Conservation (phyloP, 2,888 invertebrate species). For the Arge pagana region DNA sequence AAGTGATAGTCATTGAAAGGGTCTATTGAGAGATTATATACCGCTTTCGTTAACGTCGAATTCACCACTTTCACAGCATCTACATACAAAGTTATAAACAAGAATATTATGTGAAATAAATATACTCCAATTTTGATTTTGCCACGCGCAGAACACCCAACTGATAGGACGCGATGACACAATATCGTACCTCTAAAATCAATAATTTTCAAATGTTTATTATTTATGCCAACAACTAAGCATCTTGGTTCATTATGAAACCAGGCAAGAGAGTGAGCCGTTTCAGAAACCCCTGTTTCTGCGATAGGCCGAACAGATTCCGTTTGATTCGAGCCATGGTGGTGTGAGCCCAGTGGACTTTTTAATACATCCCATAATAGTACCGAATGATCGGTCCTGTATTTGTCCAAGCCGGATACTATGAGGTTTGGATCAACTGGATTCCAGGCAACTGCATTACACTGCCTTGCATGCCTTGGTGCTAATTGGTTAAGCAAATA, state of each 20-base stretch:
- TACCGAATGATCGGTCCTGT: conserved; percentile 86
- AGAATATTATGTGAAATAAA: no score
- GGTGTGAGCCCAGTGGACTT: conserved; percentile 55
- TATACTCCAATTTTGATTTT: no score
- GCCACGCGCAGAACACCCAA: no score
- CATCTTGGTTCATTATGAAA: conserved; percentile 74
- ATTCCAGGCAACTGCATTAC: conserved; percentile 89
- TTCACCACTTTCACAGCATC: conserved; percentile 74
- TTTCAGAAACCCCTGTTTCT: conserved; percentile 83
- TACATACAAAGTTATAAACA: conserved; percentile 56
- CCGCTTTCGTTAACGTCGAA: conserved; percentile 77
- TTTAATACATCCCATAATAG: conserved; percentile 84
- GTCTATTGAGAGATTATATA: conserved; percentile 81
- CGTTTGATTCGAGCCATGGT: conserved; percentile 54
- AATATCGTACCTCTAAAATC: conserved; percentile 78
- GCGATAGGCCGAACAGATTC: conserved; percentile 67
- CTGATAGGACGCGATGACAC: no score
- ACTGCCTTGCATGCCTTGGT: conserved; percentile 82
- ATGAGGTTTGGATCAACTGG: conserved; percentile 79
- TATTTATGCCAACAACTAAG: conserved; percentile 87
- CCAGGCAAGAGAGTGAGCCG: conserved; percentile 85
- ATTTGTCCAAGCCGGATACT: conserved; percentile 87
- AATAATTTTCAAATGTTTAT: conserved; percentile 84
- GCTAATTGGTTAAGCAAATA: conserved; percentile 61
- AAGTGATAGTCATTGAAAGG: conserved; percentile 77